phyloP scores from a whole-genome alignment of 2,888 invertebrate species.

The Clivina fossor region DNA sequence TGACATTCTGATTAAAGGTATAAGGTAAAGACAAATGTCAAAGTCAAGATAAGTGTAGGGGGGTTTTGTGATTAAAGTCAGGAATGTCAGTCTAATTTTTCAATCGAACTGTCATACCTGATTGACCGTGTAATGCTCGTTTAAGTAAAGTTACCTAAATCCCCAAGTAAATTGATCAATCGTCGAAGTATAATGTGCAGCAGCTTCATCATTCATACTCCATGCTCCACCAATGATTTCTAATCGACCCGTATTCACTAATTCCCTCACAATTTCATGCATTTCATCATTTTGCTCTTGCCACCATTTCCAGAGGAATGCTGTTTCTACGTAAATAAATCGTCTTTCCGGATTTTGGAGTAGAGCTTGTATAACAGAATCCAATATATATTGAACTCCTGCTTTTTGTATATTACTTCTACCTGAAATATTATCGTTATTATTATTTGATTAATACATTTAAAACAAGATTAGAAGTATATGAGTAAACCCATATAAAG shows the following conservation, averaged over 20 bases:
- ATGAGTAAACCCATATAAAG: too few species aligned
- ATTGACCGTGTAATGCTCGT: too few species aligned
- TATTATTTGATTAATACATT: too few species aligned
- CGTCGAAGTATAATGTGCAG: constrained; percentile 69
- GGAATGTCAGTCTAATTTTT: too few species aligned
- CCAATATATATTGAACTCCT: constrained; percentile 88
- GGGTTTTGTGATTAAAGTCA: too few species aligned
- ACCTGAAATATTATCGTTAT: too few species aligned
- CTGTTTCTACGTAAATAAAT: constrained; percentile 88
- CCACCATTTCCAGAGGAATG: constrained; percentile 89
- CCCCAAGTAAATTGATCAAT: constrained; percentile 78
- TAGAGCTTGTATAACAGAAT: constrained; percentile 77
- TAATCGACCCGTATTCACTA: constrained; percentile 72
- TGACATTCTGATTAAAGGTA: too few species aligned
- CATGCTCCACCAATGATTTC: constrained; percentile 80
- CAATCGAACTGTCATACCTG: too few species aligned
- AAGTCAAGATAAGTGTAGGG: too few species aligned
- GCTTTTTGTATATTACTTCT: constrained; percentile 68
- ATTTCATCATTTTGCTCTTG: constrained; percentile 62
- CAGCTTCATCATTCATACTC: constrained; percentile 84
- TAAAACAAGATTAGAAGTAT: too few species aligned
- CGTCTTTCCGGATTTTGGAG: constrained; percentile 68
- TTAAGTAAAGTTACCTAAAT: too few species aligned
- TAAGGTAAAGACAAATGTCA: too few species aligned
- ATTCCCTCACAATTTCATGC: constrained; percentile 62